A percentile compares a stretch with the other conserved stretches of the same genome.
These are phyloP conservation scores for Conomelus anceps DNA, from an alignment of 2,888 invertebrate species.

Conservation along the genomic window DNA sequence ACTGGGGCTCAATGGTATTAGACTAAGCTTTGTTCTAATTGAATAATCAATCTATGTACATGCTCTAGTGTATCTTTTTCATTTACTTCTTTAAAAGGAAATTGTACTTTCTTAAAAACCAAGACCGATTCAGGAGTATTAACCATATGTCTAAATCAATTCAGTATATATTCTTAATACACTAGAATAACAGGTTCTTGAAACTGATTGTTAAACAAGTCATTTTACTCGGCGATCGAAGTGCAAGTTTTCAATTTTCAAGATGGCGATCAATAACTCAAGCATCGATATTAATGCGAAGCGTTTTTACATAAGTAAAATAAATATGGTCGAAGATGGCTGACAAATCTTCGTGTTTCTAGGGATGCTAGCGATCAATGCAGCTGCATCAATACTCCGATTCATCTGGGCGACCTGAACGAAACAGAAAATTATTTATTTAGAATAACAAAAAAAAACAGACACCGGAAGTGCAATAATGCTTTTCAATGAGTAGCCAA, in stretches of 20 bases:
- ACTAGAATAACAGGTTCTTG: background rate
- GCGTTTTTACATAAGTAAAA: background rate
- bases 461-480: background rate
- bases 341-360: background rate
- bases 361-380: background rate
- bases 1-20: background rate
- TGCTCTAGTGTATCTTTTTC: background rate
- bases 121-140: background rate
- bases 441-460: slow-evolving; percentile 13
- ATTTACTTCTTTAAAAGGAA: too few species aligned
- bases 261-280: too few species aligned
- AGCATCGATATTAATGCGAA: background rate
- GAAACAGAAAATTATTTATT: background rate
- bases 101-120: background rate
- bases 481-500: background rate
- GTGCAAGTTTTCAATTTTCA: background rate
- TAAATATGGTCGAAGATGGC: background rate
- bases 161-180: background rate
- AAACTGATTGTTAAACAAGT: background rate
- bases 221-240: background rate
- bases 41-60: background rate
- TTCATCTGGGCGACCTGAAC: slow-evolving; percentile 32
- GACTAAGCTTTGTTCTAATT: background rate
- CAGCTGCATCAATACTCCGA: slow-evolving; percentile 32
- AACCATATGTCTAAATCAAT: background rate